Percentiles rank a stretch among this genome's conserved stretches.
Evolutionary conservation across 2,888 invertebrate species (phyloP).

Genomic region (Sinopyrophorus schimmeli): DNA sequence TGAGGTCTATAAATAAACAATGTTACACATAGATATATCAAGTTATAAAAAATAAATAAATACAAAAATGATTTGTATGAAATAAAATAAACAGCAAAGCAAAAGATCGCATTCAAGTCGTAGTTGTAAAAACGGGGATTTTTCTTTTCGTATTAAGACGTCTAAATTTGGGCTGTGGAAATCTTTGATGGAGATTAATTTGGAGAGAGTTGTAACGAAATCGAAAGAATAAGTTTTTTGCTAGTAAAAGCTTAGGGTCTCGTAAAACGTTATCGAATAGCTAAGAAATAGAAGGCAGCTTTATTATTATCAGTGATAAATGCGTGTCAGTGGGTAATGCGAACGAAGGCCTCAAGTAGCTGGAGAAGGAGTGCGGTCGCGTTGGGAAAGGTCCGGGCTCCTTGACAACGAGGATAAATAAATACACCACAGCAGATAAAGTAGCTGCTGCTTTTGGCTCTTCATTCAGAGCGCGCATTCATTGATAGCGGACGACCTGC

Average conservation of each 20-base stretch:
- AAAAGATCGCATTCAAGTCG: too few relatives aligned
- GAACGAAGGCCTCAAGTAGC: slow-evolving; percentile 36
- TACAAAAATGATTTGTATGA: too few relatives aligned
- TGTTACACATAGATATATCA: too few relatives aligned
- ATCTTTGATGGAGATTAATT: too few relatives aligned
- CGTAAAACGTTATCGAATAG: slow-evolving; percentile 19
- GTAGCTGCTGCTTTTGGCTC: slow-evolving; percentile 37
- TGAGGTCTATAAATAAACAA: too few relatives aligned
- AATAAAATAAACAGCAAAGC: too few relatives aligned
- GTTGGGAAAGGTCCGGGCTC: slow-evolving; percentile 42
- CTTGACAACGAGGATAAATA: slow-evolving; percentile 42
- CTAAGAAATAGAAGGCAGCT: slow-evolving; percentile 28
- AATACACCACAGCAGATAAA: slow-evolving; percentile 41
- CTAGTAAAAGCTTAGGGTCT: slow-evolving; percentile 11
- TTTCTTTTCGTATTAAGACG: too few relatives aligned
- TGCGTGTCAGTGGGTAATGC: slow-evolving; percentile 35
- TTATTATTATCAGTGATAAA: slow-evolving; percentile 36
- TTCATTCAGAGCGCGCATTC: slow-evolving; percentile 35
- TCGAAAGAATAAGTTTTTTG: too few relatives aligned
- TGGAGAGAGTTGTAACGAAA: too few relatives aligned
- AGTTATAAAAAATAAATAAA: too few relatives aligned
- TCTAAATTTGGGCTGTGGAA: too few relatives aligned
- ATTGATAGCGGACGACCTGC: slow-evolving; percentile 32
- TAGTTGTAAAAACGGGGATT: too few relatives aligned
- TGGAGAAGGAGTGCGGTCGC: slow-evolving; percentile 34